phyloP scores from a whole-genome alignment of 2,888 invertebrate genomes.

The Tubulanus polymorphus region DNA sequence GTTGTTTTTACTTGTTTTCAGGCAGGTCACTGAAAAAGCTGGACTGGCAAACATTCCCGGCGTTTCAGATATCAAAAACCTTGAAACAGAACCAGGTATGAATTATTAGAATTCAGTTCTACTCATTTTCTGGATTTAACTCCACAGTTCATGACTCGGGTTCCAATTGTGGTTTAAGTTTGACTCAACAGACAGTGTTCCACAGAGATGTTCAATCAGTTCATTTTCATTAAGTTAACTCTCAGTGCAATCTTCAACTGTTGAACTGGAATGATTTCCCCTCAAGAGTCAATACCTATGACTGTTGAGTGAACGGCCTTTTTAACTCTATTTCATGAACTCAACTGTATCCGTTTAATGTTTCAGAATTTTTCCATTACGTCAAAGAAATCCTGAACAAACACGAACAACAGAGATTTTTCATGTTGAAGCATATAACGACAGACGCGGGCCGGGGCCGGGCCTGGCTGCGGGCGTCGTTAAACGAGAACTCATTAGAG shows the following conservation, averaged over 20 bases:
- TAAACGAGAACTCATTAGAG: conserved; percentile 88
- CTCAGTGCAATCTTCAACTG: no score
- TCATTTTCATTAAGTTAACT: no score
- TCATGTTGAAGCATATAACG: conserved; percentile 63
- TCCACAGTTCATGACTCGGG: no score
- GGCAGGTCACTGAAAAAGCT: conserved; percentile 68
- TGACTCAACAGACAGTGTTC: no score
- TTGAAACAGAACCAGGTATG: conserved; percentile 50
- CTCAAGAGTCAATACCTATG: no score
- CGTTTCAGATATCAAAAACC: conserved; percentile 40
- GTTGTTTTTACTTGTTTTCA: conserved; percentile 46
- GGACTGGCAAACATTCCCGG: conserved; percentile 58
- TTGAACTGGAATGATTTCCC: no score
- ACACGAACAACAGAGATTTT: conserved; percentile 65
- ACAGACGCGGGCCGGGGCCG: conserved; percentile 77
- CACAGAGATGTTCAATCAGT: no score
- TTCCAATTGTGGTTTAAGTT: no score
- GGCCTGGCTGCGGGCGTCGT: conserved; percentile 82
- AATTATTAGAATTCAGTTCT: no score
- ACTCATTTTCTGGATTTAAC: no score
- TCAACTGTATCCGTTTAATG: conserved; percentile 3
- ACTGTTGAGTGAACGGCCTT: neutral
- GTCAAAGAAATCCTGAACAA: conserved; percentile 68
- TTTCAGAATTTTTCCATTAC: conserved; percentile 54
- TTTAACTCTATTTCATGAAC: neutral